A percentile compares a stretch with the other conserved stretches of the same genome.
These are phyloP conservation scores for Neoascia interrupta DNA, from an alignment of 2,888 invertebrate genomes.

Conservation along the genomic window DNA sequence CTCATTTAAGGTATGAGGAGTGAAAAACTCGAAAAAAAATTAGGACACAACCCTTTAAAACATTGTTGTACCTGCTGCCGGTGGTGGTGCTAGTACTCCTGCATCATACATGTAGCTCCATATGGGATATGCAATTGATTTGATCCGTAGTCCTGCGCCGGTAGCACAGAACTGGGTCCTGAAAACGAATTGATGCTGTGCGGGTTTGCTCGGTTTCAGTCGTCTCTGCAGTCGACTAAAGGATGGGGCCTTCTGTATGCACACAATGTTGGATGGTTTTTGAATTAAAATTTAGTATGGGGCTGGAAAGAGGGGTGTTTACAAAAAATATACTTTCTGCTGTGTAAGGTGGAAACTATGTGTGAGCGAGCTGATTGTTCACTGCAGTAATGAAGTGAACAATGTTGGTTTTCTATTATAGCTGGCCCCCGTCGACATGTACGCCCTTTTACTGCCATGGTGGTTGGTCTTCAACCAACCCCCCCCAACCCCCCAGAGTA, in stretches of 20 bases:
- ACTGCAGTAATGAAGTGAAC: slow-evolving; percentile 68
- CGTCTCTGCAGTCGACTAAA: slow-evolving; percentile 13
- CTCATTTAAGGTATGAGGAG: slow-evolving; percentile 22
- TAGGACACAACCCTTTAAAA: slow-evolving; percentile 50
- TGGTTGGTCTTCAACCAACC: neutral
- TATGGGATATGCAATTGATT: slow-evolving; percentile 65
- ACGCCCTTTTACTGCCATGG: neutral
- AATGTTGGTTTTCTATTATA: slow-evolving; percentile 59
- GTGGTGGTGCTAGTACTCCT: slow-evolving; percentile 15
- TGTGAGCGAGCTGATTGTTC: neutral
- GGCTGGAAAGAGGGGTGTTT: neutral
- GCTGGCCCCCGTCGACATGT: slow-evolving; percentile 5
- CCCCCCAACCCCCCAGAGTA: too few relatives aligned
- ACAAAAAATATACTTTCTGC: slow-evolving; percentile 35
- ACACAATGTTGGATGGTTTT: slow-evolving; percentile 56
- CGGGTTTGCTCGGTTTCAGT: slow-evolving; percentile 24
- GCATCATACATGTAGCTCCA: slow-evolving; percentile 60
- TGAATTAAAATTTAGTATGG: slow-evolving; percentile 59
- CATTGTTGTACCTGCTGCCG: slow-evolving; percentile 60
- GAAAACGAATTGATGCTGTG: slow-evolving; percentile 7
- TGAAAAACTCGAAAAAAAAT: slow-evolving; percentile 47
- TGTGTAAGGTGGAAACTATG: slow-evolving; percentile 17
- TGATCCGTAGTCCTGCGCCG: slow-evolving; percentile 50
- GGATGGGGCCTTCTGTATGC: slow-evolving; percentile 15
- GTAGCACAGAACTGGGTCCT: slow-evolving; percentile 7